Evolutionary conservation across 2,113 vertebrate species (phyloP).

Genomic region (Alethe diademata): DNA sequence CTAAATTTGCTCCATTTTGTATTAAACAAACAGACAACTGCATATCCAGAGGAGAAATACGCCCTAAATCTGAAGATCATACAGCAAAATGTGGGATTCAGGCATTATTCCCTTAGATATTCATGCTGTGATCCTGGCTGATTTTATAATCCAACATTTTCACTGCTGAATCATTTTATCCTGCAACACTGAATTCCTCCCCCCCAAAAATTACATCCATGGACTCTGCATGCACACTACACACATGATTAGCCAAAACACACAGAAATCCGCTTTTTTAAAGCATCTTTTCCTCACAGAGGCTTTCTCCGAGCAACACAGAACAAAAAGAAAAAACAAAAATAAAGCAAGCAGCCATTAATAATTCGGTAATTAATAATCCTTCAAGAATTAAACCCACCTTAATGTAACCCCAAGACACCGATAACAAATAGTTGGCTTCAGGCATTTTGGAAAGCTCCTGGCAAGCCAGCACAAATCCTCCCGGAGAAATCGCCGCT

Average conservation of each 20-base stretch:
- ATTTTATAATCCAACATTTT: not conserved
- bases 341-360: not conserved
- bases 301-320: not conserved
- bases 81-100: not conserved
- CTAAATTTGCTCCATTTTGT: not conserved
- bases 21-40: not conserved
- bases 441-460: conserved; percentile 92
- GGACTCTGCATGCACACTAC: not conserved
- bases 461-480: conserved; percentile 75
- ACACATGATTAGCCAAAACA: not conserved
- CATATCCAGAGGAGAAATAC: not conserved
- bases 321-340: not conserved
- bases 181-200: not conserved
- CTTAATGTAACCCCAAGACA: conserved; percentile 98
- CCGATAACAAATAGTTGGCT: conserved; percentile 92
- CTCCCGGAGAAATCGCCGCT: conserved; percentile 65
- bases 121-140: not conserved
- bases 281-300: not conserved
- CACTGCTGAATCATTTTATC: not conserved
- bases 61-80: not conserved
- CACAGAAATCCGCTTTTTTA: not conserved
- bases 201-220: not conserved
- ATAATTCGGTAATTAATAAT: not conserved
- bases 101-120: not conserved
- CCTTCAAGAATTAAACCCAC: conserved; percentile 78